Evolutionary conservation across 1,140 invertebrate genomes (phyloP).

Genomic region (Lerema accius): DNA sequence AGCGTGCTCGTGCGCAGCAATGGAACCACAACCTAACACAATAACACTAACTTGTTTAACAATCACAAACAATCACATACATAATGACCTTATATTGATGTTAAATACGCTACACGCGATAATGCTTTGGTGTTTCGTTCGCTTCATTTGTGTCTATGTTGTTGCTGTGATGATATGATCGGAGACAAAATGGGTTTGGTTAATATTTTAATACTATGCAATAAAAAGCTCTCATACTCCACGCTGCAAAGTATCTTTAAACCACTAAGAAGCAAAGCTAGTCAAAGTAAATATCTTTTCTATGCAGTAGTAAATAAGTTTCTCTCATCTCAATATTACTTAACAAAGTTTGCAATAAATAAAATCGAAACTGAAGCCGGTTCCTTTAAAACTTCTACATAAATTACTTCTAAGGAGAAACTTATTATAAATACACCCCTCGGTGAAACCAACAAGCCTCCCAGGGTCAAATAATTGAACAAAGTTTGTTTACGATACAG

Average conservation of each 20-base stretch:
- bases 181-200: background rate
- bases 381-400: background rate
- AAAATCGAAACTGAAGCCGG: background rate
- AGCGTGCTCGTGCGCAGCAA: background rate
- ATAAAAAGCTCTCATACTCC: slow-evolving; percentile 4
- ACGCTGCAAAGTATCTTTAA: slow-evolving; percentile 20
- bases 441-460: background rate
- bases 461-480: background rate
- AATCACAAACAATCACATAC: background rate
- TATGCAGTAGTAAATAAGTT: background rate
- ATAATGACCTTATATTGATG: too few species aligned
- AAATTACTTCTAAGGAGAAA: background rate
- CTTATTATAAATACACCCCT: background rate
- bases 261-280: background rate
- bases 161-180: slow-evolving; percentile 11
- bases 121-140: slow-evolving; percentile 22
- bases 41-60: background rate
- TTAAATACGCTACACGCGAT: too few species aligned
- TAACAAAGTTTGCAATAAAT: background rate
- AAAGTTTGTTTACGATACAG: background rate
- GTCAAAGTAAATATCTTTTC: background rate
- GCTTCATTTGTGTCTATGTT: slow-evolving; percentile 21
- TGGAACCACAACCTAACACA: background rate
- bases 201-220: background rate
- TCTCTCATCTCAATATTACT: background rate